phyloP scores from a whole-genome alignment of 1,140 invertebrate genomes.

The Drosophila albomicans region DNA sequence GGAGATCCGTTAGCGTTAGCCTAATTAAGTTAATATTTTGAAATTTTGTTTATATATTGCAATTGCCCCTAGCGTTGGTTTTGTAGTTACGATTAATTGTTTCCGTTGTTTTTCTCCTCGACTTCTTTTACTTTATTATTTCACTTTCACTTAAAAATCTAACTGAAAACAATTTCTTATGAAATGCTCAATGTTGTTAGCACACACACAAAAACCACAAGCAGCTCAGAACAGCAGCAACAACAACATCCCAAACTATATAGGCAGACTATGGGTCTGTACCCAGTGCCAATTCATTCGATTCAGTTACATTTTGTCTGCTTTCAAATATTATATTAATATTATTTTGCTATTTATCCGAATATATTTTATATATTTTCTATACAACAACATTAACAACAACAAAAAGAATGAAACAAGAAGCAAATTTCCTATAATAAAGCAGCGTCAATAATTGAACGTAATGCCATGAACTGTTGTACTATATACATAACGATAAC shows the following conservation, averaged over 20 bases:
- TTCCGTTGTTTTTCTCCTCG: slow-evolving; percentile 34
- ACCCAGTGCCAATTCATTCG: slow-evolving; percentile 65
- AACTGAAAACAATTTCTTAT: slow-evolving; percentile 47
- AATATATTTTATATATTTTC: slow-evolving; percentile 37
- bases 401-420: slow-evolving; percentile 19
- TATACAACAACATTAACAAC: neutral
- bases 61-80: slow-evolving; percentile 69
- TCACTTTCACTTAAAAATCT: slow-evolving; percentile 28
- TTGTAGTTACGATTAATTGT: slow-evolving; percentile 64
- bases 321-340: slow-evolving; percentile 47
- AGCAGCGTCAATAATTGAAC: slow-evolving; percentile 66
- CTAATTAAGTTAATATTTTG: slow-evolving; percentile 68
- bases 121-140: slow-evolving; percentile 13
- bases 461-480: slow-evolving; percentile 73
- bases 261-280: slow-evolving; percentile 59
- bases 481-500: slow-evolving; percentile 58
- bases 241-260: slow-evolving; percentile 31
- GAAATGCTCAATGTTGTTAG: slow-evolving; percentile 74
- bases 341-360: slow-evolving; percentile 25
- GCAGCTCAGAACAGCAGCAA: too few species aligned
- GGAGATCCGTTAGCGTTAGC: slow-evolving; percentile 71
- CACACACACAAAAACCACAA: slow-evolving; percentile 35
- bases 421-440: slow-evolving; percentile 66
- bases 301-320: slow-evolving; percentile 37
- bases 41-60: slow-evolving; percentile 74